A percentile compares a stretch with the other conserved stretches of the same genome.
These are phyloP conservation scores for Mamestra configurata DNA, from an alignment of 1,140 invertebrate species.

Conservation along the genomic window DNA sequence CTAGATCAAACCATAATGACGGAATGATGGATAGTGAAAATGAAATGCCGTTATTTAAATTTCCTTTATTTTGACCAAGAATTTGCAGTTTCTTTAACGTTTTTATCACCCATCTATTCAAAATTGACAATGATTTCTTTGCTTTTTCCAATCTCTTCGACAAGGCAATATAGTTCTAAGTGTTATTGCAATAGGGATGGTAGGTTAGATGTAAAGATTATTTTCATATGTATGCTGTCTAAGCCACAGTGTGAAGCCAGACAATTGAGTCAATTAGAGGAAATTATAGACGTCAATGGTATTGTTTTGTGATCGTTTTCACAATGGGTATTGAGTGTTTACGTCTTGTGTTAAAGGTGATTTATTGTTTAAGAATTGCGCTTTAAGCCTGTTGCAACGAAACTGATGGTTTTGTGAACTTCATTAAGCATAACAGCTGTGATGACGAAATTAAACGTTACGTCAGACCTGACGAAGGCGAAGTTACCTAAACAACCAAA, in stretches of 20 bases:
- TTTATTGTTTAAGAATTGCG: conserved; percentile 12
- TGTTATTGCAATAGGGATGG: not conserved
- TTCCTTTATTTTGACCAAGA: conserved; percentile 42
- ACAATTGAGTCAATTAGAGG: conserved; percentile 53
- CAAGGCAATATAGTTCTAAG: not conserved
- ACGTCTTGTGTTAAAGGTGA: conserved; percentile 13
- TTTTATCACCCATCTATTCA: conserved; percentile 37
- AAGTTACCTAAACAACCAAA: not conserved
- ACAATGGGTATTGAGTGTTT: conserved; percentile 35
- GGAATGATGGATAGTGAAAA: conserved; percentile 23
- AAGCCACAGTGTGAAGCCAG: conserved; percentile 1
- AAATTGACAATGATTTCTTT: not conserved
- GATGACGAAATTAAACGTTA: not conserved
- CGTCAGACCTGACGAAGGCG: not conserved
- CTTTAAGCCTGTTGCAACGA: not conserved
- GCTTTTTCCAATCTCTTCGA: not conserved
- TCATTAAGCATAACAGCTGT: not conserved
- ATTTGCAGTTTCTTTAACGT: not conserved
- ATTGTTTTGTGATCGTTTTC: conserved; percentile 40
- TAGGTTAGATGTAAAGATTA: no score
- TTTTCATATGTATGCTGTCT: not conserved
- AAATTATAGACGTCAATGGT: conserved; percentile 48
- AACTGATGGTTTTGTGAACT: not conserved
- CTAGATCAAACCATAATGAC: conserved; percentile 22
- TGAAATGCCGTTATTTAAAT: conserved; percentile 31